phyloP scores from a whole-genome alignment of 1,140 invertebrate genomes.

The Drosophila equinoxialis region DNA sequence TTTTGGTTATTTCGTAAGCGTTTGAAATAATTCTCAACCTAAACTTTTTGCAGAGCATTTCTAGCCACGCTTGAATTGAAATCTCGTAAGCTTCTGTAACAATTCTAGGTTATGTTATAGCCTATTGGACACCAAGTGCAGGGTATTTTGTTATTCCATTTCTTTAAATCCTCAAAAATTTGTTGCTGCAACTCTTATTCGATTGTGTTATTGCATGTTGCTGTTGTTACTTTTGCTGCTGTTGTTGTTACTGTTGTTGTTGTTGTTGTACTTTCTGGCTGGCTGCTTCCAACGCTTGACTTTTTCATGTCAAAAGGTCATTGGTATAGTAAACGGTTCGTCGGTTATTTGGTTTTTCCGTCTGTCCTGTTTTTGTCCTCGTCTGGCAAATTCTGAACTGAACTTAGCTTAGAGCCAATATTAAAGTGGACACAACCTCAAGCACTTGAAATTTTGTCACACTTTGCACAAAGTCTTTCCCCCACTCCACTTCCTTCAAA shows the following conservation, averaged over 20 bases:
- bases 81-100: too few species aligned
- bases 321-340: constrained; percentile 57
- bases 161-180: not conserved
- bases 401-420: constrained; percentile 48
- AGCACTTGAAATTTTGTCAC: constrained; percentile 38
- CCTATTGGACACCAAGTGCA: not conserved
- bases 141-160: constrained; percentile 19
- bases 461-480: constrained; percentile 30
- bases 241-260: constrained; percentile 28
- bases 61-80: too few species aligned
- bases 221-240: constrained; percentile 3
- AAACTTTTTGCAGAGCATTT: too few species aligned
- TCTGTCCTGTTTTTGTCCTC: not conserved
- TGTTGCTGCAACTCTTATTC: not conserved
- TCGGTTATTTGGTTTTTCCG: not conserved
- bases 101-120: too few species aligned
- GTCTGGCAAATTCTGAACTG: not conserved
- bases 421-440: constrained; percentile 59
- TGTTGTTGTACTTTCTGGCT: constrained; percentile 48
- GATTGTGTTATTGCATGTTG: constrained; percentile 4
- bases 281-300: constrained; percentile 45
- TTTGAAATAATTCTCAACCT: too few species aligned
- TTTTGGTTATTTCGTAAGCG: too few species aligned
- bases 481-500: not conserved
- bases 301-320: constrained; percentile 69